Evolutionary conservation across 2,888 invertebrate genomes (phyloP).

Genomic region (Pemphredon lugubris): DNA sequence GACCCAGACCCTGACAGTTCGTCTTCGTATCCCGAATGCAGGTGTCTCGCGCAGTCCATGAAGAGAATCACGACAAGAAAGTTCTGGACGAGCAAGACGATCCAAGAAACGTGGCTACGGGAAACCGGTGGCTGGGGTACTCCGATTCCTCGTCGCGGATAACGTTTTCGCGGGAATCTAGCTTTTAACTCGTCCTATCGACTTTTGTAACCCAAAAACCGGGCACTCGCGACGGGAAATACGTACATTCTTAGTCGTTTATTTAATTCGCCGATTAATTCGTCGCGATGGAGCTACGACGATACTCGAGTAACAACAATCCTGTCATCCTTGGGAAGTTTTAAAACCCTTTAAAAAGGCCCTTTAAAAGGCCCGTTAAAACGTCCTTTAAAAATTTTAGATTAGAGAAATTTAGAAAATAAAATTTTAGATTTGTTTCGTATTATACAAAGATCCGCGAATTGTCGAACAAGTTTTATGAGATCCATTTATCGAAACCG

Average conservation of each 20-base stretch:
- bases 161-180: slow-evolving; percentile 39
- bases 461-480: no score
- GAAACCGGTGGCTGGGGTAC: slow-evolving; percentile 55
- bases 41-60: slow-evolving; percentile 67
- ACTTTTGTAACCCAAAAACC: slow-evolving; percentile 33
- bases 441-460: no score
- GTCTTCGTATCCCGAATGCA: slow-evolving; percentile 71
- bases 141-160: slow-evolving; percentile 52
- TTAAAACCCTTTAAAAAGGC: no score
- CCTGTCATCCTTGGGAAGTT: not conserved
- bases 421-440: no score
- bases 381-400: no score
- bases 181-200: slow-evolving; percentile 45
- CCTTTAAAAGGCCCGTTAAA: no score
- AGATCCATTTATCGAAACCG: no score
- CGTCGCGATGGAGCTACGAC: slow-evolving; percentile 41
- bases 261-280: slow-evolving; percentile 3
- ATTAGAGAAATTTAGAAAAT: no score
- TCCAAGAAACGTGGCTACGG: slow-evolving; percentile 61
- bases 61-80: slow-evolving; percentile 61
- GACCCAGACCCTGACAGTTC: slow-evolving; percentile 66
- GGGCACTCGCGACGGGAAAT: slow-evolving; percentile 26
- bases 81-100: slow-evolving; percentile 61
- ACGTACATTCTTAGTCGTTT: slow-evolving; percentile 27
- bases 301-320: not conserved